These are phyloP conservation scores for Bolborhynchus lineola DNA, from an alignment of 2,113 vertebrate genomes.

Conservation along the genomic window DNA sequence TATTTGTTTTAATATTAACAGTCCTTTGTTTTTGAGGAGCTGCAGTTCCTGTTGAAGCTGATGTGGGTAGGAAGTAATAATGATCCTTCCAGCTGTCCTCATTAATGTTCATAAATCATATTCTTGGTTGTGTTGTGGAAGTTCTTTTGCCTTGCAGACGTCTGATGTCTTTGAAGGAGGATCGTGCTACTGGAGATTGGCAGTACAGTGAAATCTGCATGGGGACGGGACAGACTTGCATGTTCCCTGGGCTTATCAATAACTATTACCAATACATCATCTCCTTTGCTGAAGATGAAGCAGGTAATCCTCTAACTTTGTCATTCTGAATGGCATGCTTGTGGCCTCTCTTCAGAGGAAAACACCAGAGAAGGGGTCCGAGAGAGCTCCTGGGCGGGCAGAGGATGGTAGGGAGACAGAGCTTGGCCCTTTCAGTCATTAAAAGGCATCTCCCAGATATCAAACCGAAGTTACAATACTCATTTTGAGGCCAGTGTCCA, in stretches of 20 bases:
- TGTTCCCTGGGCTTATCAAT: conserved; percentile 92
- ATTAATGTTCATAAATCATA: not conserved
- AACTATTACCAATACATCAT: conserved; percentile 93
- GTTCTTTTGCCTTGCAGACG: conserved; percentile 72
- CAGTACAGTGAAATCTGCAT: conserved; percentile 91
- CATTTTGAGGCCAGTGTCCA: not conserved
- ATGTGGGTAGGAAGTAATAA: not conserved
- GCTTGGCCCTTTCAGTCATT: not conserved
- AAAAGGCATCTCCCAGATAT: not conserved
- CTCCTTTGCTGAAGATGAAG: conserved; percentile 95
- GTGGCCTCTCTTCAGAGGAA: not conserved
- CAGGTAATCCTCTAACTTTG: conserved; percentile 76
- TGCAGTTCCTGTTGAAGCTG: not conserved
- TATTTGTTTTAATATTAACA: not conserved
- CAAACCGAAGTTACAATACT: not conserved
- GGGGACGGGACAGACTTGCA: conserved; percentile 87
- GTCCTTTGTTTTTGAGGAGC: not conserved
- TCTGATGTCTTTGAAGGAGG: conserved; percentile 90
- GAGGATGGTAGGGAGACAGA: accelerated
- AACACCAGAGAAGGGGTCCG: not conserved
- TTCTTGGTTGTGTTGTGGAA: not conserved
- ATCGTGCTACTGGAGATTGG: conserved; percentile 78
- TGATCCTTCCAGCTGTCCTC: not conserved
- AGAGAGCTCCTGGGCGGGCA: not conserved
- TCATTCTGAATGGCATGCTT: not conserved